Conservation (phyloP, 2,797 vertebrate genomes). For the Rhinophrynus dorsalis region DNA sequence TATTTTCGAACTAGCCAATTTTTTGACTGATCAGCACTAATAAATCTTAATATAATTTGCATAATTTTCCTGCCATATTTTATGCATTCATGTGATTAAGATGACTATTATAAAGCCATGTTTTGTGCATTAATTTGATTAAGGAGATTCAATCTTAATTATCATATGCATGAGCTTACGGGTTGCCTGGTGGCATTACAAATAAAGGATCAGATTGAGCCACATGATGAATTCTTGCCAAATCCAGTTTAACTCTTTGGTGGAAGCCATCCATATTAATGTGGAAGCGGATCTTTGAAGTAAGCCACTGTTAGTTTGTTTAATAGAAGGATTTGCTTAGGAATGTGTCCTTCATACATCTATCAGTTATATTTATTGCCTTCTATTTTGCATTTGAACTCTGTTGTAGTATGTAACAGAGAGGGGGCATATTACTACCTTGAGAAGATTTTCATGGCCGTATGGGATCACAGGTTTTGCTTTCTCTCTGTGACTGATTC, state of each 20-base stretch:
- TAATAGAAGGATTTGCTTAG: too few relatives aligned
- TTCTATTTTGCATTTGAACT: too few relatives aligned
- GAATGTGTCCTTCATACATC: too few relatives aligned
- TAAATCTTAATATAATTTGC: conserved; percentile 32
- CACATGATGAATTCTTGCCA: neutral
- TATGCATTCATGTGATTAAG: conserved; percentile 42
- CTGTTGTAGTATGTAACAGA: too few relatives aligned
- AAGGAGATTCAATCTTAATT: conserved; percentile 41
- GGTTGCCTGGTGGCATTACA: conserved; percentile 31
- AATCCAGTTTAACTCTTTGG: conserved; percentile 4
- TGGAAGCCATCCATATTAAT: neutral
- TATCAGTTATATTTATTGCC: too few relatives aligned
- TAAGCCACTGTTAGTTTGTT: too few relatives aligned
- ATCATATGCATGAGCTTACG: conserved; percentile 44
- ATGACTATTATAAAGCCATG: conserved; percentile 42
- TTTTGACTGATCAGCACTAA: conserved; percentile 14
- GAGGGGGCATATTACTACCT: too few relatives aligned
- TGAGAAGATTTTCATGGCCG: too few relatives aligned
- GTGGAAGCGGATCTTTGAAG: too few relatives aligned
- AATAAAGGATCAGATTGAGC: conserved; percentile 7
- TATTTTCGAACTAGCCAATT: neutral
- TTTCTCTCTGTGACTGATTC: too few relatives aligned
- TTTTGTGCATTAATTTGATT: conserved; percentile 49
- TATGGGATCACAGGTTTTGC: too few relatives aligned
- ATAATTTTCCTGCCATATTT: conserved; percentile 39